Base-by-base conservation (phyloP, 2,888 invertebrate species). In the Leptinotarsa peninsularis region DNA sequence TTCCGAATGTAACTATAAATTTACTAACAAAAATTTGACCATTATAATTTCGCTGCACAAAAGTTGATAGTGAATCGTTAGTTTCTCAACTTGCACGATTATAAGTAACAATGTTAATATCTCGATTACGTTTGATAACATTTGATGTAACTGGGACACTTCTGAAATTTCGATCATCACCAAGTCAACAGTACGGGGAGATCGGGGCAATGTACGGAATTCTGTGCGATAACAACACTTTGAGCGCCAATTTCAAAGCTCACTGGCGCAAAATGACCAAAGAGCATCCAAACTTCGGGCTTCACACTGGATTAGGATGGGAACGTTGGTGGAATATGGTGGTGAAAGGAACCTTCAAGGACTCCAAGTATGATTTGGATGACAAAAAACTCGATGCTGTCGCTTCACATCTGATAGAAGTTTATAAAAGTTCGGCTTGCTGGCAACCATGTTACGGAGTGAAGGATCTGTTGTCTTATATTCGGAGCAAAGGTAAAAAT, bases 111-210 rank as follows among this genome's bases (percentile, higher is more conserved):
- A 90, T 91, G 90, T 88, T 87, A 78, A 82, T 90, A 75, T 87
- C 89, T 66, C 88, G 88, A 63, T 88, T 93, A 50, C 90, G 91
- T 78, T 86, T 95, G 82, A 91, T 97, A 71, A 97, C 97, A 15
- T 96, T 97, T 87, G 97, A 97, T 88, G 94, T 95, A 72, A 97
- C 96, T 17, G 95, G 95, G 81, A 98, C 97, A 0, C 88, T 97
- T 63, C 87, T 97, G 52, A 91, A 92, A 82, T 94, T 95, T 83
- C 91, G 91, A 68, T 88, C 91, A 15, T 90, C 92, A 69, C 93
- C 94, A n/a, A 94, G 93, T 81, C 90, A 93, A 80, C 93, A 94
- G 85, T 97, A 97, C 87, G 96, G 95, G 0, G 90, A 91, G 78
- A 91, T 94, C 73, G 96, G 94, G 4, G 89, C 90, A 5, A 89